These are phyloP conservation scores for Melieria omissa DNA, from an alignment of 2,888 invertebrate genomes.

Conservation along the genomic window DNA sequence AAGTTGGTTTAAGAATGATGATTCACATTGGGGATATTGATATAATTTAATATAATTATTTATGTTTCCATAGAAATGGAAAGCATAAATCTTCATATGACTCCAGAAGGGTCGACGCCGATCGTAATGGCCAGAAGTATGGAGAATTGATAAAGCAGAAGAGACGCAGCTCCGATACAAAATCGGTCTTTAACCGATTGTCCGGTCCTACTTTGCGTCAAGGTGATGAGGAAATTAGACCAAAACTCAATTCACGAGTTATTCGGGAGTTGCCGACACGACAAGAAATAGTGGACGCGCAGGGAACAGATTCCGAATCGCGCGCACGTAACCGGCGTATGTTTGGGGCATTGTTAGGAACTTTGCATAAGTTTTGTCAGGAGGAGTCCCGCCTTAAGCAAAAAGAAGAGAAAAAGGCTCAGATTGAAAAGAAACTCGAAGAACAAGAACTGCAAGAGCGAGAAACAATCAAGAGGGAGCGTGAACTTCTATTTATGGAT, in stretches of 20 bases:
- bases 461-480: slow-evolving; percentile 84
- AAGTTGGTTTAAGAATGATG: slow-evolving; percentile 4
- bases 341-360: slow-evolving; percentile 95
- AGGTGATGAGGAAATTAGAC: slow-evolving; percentile 62
- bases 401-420: slow-evolving; percentile 82
- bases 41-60: not conserved
- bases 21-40: not conserved
- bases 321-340: slow-evolving; percentile 89
- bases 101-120: slow-evolving; percentile 12
- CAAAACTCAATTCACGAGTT: slow-evolving; percentile 81
- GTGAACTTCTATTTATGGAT: slow-evolving; percentile 85
- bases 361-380: slow-evolving; percentile 93
- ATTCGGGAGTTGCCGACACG: slow-evolving; percentile 88
- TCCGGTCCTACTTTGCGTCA: slow-evolving; percentile 50
- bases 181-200: slow-evolving; percentile 60
- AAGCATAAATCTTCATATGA: slow-evolving; percentile 8
- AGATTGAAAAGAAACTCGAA: slow-evolving; percentile 92
- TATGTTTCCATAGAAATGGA: not conserved
- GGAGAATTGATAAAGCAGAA: slow-evolving; percentile 48
- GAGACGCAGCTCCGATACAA: slow-evolving; percentile 55
- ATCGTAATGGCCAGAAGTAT: not conserved
- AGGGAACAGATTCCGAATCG: slow-evolving; percentile 84
- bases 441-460: slow-evolving; percentile 89
- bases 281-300: slow-evolving; percentile 83
- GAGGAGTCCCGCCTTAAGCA: slow-evolving; percentile 91